Evolutionary conservation across 1,140 invertebrate genomes (phyloP), one percentile per base, ranked within the genome.

Genomic region (Hylaeus anthracinus): DNA sequence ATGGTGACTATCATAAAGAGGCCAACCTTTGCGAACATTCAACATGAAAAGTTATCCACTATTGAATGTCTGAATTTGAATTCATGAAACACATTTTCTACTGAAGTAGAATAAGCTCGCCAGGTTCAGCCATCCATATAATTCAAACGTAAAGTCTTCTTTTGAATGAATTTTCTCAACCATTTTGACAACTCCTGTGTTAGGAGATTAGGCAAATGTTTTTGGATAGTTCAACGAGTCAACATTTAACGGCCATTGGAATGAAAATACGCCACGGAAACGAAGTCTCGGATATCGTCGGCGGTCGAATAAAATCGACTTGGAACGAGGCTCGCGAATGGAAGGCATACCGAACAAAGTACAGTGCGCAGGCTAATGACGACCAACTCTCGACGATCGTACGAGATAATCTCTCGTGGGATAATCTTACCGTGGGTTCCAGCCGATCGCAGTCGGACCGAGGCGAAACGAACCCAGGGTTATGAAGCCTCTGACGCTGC

Each of bases 401-500:
- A 81, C 61, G 84, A 79, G 82, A 84, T 67, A 86, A 82, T 82
- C 84, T 86, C 77, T 82, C 81, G 79, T 79, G 75, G 84, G 77
- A 86, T 86, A 86, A 85, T 86, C 84, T 85, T 58, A 14, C 74
- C 26, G 58, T 79, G 84, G 77, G 85, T 77, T 82, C 58, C 61
- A 64, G 60, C 74, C 84, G 84, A 77, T 71, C 82, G 72, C 56
- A 72, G 72, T 67, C 61, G 26, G 37, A 48, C 26, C 58, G 48
- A 78, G 72, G 69, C 72, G 56, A 72, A 82, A 65, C 81, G 73
- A 81, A 74, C 72, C 71, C 56, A 41, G 58, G 72, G 74, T 85
- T 86, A 82, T 86, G 84, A 79, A 85, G 84, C 71, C 76, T 63
- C 60, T 86, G 75, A 86, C 85, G 82, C 80, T 85, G 76, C 64